Conservation (phyloP, 2,888 invertebrate genomes). For the Pollenia griseotomentosa region DNA sequence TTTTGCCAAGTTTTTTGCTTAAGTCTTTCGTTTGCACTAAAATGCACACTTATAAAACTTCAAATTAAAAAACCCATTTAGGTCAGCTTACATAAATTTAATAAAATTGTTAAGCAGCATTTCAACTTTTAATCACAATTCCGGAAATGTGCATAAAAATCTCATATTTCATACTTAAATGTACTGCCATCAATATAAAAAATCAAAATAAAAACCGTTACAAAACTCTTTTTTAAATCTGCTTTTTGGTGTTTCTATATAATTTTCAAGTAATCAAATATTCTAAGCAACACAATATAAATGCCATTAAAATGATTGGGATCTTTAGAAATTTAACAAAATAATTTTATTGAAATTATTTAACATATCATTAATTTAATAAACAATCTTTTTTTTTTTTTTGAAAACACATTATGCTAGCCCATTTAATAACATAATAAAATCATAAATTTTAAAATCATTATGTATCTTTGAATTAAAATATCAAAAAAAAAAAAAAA, state of each 20-base stretch:
- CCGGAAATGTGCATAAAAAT: background rate
- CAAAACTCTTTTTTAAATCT: background rate
- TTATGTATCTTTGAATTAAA: conserved; percentile 45
- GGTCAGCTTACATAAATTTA: too few relatives aligned
- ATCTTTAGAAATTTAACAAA: conserved; percentile 1
- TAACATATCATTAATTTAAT: conserved; percentile 36
- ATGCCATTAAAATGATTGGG: background rate
- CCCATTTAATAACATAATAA: conserved; percentile 51
- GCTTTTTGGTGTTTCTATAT: background rate
- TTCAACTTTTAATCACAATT: background rate
- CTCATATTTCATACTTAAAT: background rate
- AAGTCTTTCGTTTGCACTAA: conserved; percentile 27
- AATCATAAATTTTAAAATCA: conserved; percentile 41
- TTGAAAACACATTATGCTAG: conserved; percentile 38
- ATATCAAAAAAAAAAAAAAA: conserved; percentile 35
- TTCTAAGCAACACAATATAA: conserved; percentile 13
- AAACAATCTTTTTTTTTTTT: background rate
- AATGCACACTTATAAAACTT: too few relatives aligned
- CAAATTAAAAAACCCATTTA: too few relatives aligned
- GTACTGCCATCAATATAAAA: background rate
- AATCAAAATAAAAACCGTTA: conserved; percentile 3
- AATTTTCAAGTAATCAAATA: background rate
- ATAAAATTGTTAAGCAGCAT: background rate
- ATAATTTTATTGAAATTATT: conserved; percentile 15
- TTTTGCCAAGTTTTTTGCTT: conserved; percentile 2